Evolutionary conservation across 2,888 invertebrate genomes (phyloP).

Genomic region (Megastigmus dorsalis): DNA sequence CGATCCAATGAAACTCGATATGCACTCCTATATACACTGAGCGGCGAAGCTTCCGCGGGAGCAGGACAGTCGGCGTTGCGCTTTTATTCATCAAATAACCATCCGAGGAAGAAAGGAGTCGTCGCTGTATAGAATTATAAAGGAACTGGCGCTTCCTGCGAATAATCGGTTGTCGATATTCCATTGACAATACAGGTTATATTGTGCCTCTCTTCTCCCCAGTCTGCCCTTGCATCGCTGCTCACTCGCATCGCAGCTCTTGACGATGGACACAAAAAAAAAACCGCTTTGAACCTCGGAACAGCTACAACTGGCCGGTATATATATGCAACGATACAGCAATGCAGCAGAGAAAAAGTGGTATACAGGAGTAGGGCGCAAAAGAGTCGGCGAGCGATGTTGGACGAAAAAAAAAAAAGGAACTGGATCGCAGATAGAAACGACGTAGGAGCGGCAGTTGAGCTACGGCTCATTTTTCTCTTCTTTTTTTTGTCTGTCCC

Average conservation of each 20-base stretch:
- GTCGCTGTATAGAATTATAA: conserved; percentile 1
- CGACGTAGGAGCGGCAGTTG: not conserved
- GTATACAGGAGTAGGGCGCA: no score
- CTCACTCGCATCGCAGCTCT: no score
- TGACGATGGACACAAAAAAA: not conserved
- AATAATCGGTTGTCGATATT: conserved; percentile 46
- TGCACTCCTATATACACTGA: not conserved
- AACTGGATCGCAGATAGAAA: not conserved
- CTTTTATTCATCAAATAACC: conserved; percentile 1
- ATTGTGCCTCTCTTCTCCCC: conserved; percentile 17
- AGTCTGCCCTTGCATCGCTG: no score
- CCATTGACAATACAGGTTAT: conserved; percentile 16
- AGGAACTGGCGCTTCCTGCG: conserved; percentile 13
- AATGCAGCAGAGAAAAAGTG: not conserved
- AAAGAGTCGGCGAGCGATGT: not conserved
- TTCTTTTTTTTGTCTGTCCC: not conserved
- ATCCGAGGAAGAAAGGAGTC: not conserved
- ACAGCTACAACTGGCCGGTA: not conserved
- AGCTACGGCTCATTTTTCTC: conserved; percentile 14
- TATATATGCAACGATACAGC: not conserved
- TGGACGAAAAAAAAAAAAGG: not conserved
- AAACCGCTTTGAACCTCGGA: no score
- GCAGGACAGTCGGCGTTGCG: not conserved
- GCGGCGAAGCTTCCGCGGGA: not conserved
- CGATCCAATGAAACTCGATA: conserved; percentile 19